These are phyloP conservation scores for Halcyon senegalensis DNA, from an alignment of 2,113 vertebrate genomes.

Conservation along the genomic window DNA sequence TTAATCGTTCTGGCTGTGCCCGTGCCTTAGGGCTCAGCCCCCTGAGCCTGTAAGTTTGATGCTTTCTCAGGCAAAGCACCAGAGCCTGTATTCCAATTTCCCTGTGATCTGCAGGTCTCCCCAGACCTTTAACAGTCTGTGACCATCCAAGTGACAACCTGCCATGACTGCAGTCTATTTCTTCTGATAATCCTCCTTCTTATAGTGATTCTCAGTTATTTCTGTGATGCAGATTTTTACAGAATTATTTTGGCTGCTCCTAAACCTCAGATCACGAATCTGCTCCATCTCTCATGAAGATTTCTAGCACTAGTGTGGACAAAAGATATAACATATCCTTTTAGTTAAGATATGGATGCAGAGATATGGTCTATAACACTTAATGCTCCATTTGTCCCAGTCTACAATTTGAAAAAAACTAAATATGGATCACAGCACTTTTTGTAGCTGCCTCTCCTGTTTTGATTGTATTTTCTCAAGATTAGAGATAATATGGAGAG, in stretches of 20 bases:
- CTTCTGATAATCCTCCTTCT: neutral
- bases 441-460: neutral
- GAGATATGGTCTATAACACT: neutral
- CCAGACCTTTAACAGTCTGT: neutral
- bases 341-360: neutral
- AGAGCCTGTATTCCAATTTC: neutral
- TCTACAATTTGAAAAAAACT: neutral
- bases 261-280: neutral
- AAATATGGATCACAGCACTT: neutral
- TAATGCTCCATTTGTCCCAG: neutral
- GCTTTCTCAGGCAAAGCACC: neutral
- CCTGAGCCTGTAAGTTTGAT: neutral
- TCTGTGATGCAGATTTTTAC: neutral
- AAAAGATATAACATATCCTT: neutral
- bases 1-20: neutral
- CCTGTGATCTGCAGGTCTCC: neutral
- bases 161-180: neutral
- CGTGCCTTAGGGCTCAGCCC: neutral
- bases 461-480: neutral
- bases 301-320: neutral
- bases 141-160: neutral
- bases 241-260: neutral
- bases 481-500: neutral
- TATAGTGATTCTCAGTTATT: neutral
- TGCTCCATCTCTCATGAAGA: neutral